Conservation (phyloP, 1,140 invertebrate species). For the Neoseiulus cucumeris region DNA sequence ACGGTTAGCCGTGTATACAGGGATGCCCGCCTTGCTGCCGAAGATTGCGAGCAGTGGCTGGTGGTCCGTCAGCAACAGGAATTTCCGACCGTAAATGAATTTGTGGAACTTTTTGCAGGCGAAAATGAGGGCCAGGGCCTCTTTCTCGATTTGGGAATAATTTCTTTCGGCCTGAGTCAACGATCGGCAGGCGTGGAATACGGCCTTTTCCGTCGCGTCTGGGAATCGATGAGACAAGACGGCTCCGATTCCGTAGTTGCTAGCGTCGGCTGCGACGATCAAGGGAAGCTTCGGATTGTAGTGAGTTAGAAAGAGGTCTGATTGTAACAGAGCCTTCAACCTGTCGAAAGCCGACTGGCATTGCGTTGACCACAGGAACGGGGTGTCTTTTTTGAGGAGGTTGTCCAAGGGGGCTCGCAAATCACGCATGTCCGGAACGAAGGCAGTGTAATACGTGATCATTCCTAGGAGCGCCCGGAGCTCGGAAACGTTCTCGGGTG, state of each 20-base stretch:
- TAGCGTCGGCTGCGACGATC: background rate
- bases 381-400: background rate
- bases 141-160: slow-evolving; percentile 35
- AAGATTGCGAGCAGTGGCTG: slow-evolving; percentile 28
- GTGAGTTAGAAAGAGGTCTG: background rate
- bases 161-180: slow-evolving; percentile 28
- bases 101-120: slow-evolving; percentile 32
- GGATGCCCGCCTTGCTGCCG: slow-evolving; percentile 20
- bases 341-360: background rate
- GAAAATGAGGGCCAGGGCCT: slow-evolving; percentile 31
- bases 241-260: background rate
- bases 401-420: background rate
- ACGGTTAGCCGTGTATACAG: slow-evolving; percentile 21
- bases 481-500: too few relatives aligned
- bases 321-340: background rate
- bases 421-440: background rate
- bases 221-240: background rate
- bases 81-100: slow-evolving; percentile 28
- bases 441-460: background rate
- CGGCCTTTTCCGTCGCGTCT: background rate
- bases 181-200: slow-evolving; percentile 16
- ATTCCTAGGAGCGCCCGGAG: too few relatives aligned
- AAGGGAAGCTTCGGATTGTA: too few relatives aligned
- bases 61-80: slow-evolving; percentile 30
- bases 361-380: background rate